Conservation (phyloP, 2,888 invertebrate species). For the Didymodactylos carnosus region DNA sequence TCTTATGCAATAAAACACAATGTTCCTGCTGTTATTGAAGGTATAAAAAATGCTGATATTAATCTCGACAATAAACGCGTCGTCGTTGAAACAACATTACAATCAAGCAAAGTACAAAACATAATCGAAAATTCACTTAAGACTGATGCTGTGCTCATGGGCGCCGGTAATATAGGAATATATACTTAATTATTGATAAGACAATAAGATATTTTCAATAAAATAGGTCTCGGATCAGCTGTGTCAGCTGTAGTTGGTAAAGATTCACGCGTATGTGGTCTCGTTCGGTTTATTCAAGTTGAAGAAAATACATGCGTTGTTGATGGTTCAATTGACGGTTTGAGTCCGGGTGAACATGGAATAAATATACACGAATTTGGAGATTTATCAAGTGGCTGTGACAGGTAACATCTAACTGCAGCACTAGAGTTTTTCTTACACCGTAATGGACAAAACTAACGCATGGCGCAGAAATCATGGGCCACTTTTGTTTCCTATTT, state of each 20-base stretch:
- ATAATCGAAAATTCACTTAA: constrained; percentile 44
- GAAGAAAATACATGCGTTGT: constrained; percentile 45
- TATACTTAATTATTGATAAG: background rate
- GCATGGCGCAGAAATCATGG: too few relatives aligned
- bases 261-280: constrained; percentile 43
- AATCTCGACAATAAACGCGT: constrained; percentile 47
- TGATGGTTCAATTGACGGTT: constrained; percentile 64
- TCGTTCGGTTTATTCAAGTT: constrained; percentile 54
- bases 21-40: too few relatives aligned
- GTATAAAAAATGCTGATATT: constrained; percentile 39
- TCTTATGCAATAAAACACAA: too few relatives aligned
- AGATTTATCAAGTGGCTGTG: constrained; percentile 48
- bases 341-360: constrained; percentile 45
- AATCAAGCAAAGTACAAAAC: constrained; percentile 42
- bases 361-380: constrained; percentile 52
- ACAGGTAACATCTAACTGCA: too few relatives aligned
- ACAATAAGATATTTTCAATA: background rate
- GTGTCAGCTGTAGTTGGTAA: background rate
- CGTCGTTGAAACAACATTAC: constrained; percentile 47
- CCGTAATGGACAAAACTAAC: too few relatives aligned
- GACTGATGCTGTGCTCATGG: constrained; percentile 53
- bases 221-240: background rate
- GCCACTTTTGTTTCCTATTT: too few relatives aligned
- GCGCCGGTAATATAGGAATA: constrained; percentile 51
- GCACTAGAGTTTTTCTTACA: too few relatives aligned